phyloP scores from a whole-genome alignment of 2,113 vertebrate genomes.

The Hipposideros armiger region DNA sequence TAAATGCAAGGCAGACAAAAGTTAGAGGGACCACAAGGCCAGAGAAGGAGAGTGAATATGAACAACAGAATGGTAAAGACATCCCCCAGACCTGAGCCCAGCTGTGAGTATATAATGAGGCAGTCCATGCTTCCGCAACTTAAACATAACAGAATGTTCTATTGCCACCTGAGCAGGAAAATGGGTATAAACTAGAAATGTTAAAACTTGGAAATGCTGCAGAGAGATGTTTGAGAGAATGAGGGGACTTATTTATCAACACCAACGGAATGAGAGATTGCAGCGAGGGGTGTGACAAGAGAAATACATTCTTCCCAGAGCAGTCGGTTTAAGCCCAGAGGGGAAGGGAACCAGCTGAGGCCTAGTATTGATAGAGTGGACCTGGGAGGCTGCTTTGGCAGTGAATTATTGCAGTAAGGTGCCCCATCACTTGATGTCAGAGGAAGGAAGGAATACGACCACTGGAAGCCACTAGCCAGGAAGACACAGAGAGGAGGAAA shows the following conservation, averaged over 20 bases:
- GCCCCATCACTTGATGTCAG: neutral
- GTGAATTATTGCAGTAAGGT: neutral
- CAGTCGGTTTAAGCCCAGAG: neutral
- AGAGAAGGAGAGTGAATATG: neutral
- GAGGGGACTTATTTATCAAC: neutral
- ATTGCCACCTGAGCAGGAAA: neutral
- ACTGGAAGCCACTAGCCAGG: neutral
- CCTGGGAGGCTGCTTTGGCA: neutral
- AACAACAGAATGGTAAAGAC: neutral
- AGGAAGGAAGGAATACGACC: neutral
- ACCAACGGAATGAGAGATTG: neutral
- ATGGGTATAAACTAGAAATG: neutral
- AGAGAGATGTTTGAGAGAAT: neutral
- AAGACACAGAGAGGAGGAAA: constrained; percentile 28
- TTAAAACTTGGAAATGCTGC: neutral
- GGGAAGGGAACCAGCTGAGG: neutral
- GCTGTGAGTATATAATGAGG: neutral
- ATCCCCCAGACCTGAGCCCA: neutral
- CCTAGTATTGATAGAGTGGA: neutral
- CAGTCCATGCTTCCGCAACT: neutral
- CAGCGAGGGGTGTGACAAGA: neutral
- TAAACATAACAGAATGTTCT: neutral
- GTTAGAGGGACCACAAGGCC: neutral
- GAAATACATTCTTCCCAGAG: neutral
- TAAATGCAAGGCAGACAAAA: neutral